phyloP scores from a whole-genome alignment of 2,888 invertebrate genomes.

The Netelia inedita region DNA sequence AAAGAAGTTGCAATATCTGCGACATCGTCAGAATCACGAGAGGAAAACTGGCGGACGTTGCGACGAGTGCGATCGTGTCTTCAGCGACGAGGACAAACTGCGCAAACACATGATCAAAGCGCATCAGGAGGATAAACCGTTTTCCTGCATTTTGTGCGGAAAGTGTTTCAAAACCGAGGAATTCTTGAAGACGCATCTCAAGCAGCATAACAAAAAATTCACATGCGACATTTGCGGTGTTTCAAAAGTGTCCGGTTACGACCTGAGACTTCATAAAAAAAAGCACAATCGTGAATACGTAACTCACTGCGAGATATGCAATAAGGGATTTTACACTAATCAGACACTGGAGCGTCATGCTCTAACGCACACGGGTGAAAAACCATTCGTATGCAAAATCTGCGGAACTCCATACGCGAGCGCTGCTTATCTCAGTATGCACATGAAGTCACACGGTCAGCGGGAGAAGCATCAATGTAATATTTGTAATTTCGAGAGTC shows the following conservation, averaged over 20 bases:
- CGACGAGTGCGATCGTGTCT: slow-evolving; percentile 85
- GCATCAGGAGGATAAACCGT: slow-evolving; percentile 86
- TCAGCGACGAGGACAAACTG: slow-evolving; percentile 86
- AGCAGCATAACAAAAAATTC: slow-evolving; percentile 85
- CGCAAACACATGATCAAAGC: slow-evolving; percentile 86
- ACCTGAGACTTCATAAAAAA: slow-evolving; percentile 85
- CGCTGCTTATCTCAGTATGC: slow-evolving; percentile 86
- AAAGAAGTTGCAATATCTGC: slow-evolving; percentile 72
- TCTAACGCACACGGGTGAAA: slow-evolving; percentile 84
- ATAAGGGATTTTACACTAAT: slow-evolving; percentile 86
- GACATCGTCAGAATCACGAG: slow-evolving; percentile 75
- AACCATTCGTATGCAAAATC: slow-evolving; percentile 84
- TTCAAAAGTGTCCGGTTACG: slow-evolving; percentile 79
- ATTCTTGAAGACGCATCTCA: slow-evolving; percentile 86
- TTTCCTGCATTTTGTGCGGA: slow-evolving; percentile 86
- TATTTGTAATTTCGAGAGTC: slow-evolving; percentile 84
- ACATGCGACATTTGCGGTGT: slow-evolving; percentile 80
- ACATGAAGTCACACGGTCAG: slow-evolving; percentile 85
- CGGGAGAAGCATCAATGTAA: slow-evolving; percentile 82
- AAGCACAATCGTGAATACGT: slow-evolving; percentile 87
- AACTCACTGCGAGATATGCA: slow-evolving; percentile 85
- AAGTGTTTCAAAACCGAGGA: slow-evolving; percentile 87
- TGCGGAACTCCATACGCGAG: slow-evolving; percentile 86
- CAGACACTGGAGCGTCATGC: slow-evolving; percentile 85
- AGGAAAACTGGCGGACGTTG: slow-evolving; percentile 78